Conservation (phyloP, 2,113 vertebrate species). For the Hemiprocne comata region DNA sequence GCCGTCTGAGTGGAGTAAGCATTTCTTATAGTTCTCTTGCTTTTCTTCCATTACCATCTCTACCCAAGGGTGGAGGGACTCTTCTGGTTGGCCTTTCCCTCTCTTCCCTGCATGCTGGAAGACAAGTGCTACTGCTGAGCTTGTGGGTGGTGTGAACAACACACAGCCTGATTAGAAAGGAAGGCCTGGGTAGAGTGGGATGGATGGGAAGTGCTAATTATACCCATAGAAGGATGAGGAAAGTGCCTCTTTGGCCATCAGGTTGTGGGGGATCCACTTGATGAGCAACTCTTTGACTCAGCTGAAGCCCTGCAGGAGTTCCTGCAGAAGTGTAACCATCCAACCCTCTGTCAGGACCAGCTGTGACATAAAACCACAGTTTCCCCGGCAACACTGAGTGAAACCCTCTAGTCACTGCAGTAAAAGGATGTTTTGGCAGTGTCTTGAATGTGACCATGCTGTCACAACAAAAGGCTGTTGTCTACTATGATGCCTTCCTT, state of each 20-base stretch:
- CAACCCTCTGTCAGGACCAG: not conserved
- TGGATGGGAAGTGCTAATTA: not conserved
- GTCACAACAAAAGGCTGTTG: not conserved
- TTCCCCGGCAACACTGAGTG: not conserved
- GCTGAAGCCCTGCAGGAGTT: not conserved
- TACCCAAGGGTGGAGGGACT: accelerated
- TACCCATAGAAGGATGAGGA: not conserved
- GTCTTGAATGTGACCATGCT: not conserved
- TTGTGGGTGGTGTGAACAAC: not conserved
- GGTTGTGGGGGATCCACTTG: not conserved
- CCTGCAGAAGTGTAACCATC: not conserved
- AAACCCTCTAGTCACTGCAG: not conserved
- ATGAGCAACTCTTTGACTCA: conserved; percentile 15
- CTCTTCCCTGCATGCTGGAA: not conserved
- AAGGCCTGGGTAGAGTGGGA: not conserved
- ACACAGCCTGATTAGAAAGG: not conserved
- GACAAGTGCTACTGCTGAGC: not conserved
- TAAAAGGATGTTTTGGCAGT: not conserved
- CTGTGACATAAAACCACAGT: not conserved
- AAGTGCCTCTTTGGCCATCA: not conserved
- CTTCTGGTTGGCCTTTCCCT: not conserved
- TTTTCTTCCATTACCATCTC: not conserved
- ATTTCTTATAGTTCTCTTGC: not conserved
- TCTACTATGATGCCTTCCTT: not conserved
- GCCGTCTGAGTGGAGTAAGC: not conserved